Conservation (phyloP, 2,888 invertebrate species). For the Megaustenia siamemsis region DNA sequence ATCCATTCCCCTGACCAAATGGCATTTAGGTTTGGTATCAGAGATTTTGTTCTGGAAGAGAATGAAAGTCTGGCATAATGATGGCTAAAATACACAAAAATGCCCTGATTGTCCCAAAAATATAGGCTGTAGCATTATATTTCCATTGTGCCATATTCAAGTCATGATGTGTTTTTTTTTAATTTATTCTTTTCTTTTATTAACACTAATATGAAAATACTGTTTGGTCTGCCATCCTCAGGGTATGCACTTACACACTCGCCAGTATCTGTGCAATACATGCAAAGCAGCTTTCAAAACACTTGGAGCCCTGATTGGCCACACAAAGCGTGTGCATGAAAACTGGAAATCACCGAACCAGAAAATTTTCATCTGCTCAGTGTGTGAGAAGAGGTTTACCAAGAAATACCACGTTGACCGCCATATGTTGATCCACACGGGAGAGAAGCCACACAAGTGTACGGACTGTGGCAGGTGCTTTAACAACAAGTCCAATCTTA, state of each 20-base stretch:
- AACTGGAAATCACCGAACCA: slow-evolving; percentile 78
- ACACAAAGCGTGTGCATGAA: slow-evolving; percentile 77
- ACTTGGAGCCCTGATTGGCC: slow-evolving; percentile 75
- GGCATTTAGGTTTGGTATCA: too few species aligned
- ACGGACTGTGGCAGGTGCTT: slow-evolving; percentile 76
- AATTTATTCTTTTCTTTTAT: too few species aligned
- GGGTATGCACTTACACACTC: slow-evolving; percentile 76
- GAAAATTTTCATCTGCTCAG: slow-evolving; percentile 77
- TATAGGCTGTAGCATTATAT: too few species aligned
- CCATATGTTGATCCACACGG: slow-evolving; percentile 76
- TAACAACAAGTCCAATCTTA: slow-evolving; percentile 77
- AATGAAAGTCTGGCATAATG: too few species aligned
- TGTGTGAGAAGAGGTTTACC: slow-evolving; percentile 77
- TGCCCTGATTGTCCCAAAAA: too few species aligned
- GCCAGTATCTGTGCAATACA: slow-evolving; percentile 75
- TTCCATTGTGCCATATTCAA: too few species aligned
- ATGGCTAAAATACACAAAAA: too few species aligned
- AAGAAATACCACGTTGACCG: slow-evolving; percentile 78
- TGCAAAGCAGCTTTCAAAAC: slow-evolving; percentile 78
- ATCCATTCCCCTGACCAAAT: too few species aligned
- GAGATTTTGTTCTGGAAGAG: too few species aligned
- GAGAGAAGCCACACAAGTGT: slow-evolving; percentile 76
- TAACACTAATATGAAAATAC: too few species aligned
- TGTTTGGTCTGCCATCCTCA: slow-evolving; percentile 21
- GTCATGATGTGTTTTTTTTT: too few species aligned